Percentiles rank a stretch among this genome's conserved stretches.
These are phyloP conservation scores for Melierax canorus DNA, from an alignment of 2,113 vertebrate genomes.

Conservation along the genomic window DNA sequence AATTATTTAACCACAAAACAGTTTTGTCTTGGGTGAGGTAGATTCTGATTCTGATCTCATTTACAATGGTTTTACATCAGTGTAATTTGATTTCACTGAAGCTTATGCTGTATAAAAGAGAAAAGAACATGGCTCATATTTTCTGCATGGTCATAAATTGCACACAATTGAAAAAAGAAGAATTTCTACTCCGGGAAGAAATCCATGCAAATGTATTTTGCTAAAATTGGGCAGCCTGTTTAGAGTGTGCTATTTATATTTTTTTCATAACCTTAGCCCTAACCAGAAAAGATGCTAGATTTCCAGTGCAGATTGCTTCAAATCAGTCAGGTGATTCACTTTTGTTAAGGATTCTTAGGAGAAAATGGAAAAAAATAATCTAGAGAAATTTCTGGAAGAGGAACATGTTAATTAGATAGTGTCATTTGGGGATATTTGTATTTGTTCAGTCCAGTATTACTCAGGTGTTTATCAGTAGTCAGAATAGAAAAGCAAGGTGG, in stretches of 20 bases:
- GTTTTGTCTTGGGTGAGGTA: conserved; percentile 45
- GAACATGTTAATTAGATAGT: background rate
- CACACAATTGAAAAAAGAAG: conserved; percentile 16
- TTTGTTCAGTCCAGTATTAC: background rate
- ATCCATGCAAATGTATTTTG: conserved; percentile 53
- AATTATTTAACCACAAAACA: conserved; percentile 43
- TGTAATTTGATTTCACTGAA: conserved; percentile 46
- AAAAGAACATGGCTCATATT: conserved; percentile 25
- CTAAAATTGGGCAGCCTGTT: background rate
- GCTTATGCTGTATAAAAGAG: background rate
- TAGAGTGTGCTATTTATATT: background rate
- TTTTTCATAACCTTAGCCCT: background rate
- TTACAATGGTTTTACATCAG: conserved; percentile 53
- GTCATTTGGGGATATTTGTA: background rate
- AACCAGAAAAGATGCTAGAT: background rate
- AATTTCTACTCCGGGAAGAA: conserved; percentile 32
- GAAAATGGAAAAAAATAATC: background rate
- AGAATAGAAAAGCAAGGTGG: background rate
- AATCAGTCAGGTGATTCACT: background rate
- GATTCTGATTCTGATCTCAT: conserved; percentile 47
- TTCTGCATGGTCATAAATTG: conserved; percentile 42
- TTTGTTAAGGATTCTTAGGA: background rate
- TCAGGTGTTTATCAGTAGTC: background rate
- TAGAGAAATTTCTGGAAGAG: background rate
- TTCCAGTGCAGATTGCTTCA: background rate